Base-by-base conservation (phyloP, 2,888 invertebrate species). In the Parnassius mnemosyne region DNA sequence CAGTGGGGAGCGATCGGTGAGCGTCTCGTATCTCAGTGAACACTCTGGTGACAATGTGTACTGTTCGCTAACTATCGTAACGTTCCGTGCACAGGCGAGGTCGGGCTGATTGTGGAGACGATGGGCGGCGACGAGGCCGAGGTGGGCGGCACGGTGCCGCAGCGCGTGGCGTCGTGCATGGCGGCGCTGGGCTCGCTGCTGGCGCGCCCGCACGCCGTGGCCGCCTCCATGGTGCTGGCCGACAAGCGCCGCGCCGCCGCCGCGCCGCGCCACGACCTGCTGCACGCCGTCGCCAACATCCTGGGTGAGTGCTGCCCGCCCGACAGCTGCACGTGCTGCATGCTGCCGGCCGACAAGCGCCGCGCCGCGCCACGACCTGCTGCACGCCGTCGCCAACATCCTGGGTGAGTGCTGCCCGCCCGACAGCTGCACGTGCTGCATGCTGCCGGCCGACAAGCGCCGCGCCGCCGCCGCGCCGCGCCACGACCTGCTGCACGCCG, bases 1-100 rank as follows among this genome's bases (percentile, higher is more conserved):
- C 99, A 99, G 87, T 99, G 99, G 99, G 99, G 99, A 70, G 99
- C 99, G 65, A 97, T 99, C 77, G 99, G 83, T 77, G 44, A 68
- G 55, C 20, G 34, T 3, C 25, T 43, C 42, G 7, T 41, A 9
- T 13, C 5, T 13, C n/a, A 20, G 20, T 20, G 34, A 34, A 34
- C 5, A 34, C 34, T 34, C 5, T 7, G 34, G 7, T 7, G 7
- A 5, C 13, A 49, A 9, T 7, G 13, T 13, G 13, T 9, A 12
- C 7, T 34, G 9, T 9, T 11, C n/a, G 13, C 7, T 34, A 34
- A 34, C 25, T n/a, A 3, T 13, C n/a, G 46, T 16, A 41, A 9
- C 54, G 11, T 12, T 34, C 5, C 5, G 3, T 25, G 16, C 10
- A 11, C 72, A 78, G 79, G 98, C 63, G 99, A 99, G 84, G 98